A percentile compares a stretch with the other conserved stretches of the same genome.
Evolutionary conservation across 2,797 vertebrate species (phyloP).

Genomic region (Passerculus sandwichensis): DNA sequence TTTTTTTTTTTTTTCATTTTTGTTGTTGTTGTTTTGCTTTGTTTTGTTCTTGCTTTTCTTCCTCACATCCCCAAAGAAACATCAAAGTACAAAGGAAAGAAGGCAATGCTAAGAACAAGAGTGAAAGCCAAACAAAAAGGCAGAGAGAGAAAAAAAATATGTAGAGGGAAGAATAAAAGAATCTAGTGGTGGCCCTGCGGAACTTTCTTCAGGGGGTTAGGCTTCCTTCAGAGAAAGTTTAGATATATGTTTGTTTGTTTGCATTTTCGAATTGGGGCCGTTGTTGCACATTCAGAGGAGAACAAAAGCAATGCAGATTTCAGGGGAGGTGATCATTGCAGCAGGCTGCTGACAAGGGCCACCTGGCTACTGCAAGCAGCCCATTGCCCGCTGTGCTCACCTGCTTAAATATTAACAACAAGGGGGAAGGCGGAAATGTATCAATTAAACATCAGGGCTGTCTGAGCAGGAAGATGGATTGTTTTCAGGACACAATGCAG

Average conservation of each 20-base stretch:
- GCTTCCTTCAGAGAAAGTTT: slow-evolving; percentile 65
- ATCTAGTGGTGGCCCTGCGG: background rate
- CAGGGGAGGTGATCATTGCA: background rate
- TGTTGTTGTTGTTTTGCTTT: slow-evolving; percentile 19
- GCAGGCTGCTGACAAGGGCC: slow-evolving; percentile 17
- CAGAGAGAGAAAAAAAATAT: background rate
- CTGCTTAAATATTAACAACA: slow-evolving; percentile 49
- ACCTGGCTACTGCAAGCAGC: slow-evolving; percentile 38
- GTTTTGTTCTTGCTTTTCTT: slow-evolving; percentile 38
- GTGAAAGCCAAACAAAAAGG: slow-evolving; percentile 40
- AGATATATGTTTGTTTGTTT: slow-evolving; percentile 35
- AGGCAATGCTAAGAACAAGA: slow-evolving; percentile 27
- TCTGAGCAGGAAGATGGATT: background rate
- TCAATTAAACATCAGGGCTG: slow-evolving; percentile 26
- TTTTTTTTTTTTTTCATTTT: background rate
- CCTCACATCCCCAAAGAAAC: slow-evolving; percentile 55
- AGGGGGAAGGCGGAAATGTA: background rate
- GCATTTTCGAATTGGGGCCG: slow-evolving; percentile 34
- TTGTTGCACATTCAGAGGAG: slow-evolving; percentile 3
- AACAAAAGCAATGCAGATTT: slow-evolving; percentile 68
- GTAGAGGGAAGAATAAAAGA: background rate
- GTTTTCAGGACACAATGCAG: background rate
- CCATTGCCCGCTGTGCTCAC: background rate
- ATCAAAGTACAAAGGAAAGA: slow-evolving; percentile 62
- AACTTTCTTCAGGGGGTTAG: slow-evolving; percentile 44